These are phyloP conservation scores for Heteromurus nitidus DNA, from an alignment of 2,888 invertebrate genomes.

Conservation along the genomic window DNA sequence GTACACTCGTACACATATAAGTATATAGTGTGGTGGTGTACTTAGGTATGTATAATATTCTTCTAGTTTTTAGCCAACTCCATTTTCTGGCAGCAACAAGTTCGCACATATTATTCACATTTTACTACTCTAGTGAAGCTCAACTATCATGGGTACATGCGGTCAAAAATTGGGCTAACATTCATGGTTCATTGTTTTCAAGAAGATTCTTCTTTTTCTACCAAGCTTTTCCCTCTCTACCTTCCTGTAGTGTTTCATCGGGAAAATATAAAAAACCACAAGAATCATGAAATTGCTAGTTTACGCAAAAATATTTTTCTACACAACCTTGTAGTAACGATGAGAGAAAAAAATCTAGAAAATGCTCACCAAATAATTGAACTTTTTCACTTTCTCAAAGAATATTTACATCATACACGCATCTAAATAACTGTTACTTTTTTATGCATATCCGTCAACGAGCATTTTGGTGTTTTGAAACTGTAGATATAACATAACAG, in stretches of 20 bases:
- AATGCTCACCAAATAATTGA: background rate
- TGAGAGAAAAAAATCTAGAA: background rate
- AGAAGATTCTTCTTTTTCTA: slow-evolving; percentile 13
- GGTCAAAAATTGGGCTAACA: slow-evolving; percentile 50
- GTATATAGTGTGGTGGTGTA: no score
- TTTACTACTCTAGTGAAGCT: background rate
- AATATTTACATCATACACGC: background rate
- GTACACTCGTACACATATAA: no score
- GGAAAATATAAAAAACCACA: slow-evolving; percentile 36
- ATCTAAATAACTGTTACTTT: no score
- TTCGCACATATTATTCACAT: no score
- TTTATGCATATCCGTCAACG: no score
- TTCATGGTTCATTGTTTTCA: slow-evolving; percentile 58
- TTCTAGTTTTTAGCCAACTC: no score
- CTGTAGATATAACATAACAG: no score
- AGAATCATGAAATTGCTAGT: background rate
- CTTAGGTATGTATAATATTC: no score
- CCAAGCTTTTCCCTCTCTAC: background rate
- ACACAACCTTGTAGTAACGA: slow-evolving; percentile 4
- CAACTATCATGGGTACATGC: slow-evolving; percentile 17
- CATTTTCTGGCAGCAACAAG: no score
- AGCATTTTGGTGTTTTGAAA: no score
- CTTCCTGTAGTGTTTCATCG: background rate
- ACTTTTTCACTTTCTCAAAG: slow-evolving; percentile 20
- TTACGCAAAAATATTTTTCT: background rate